phyloP scores from a whole-genome alignment of 2,797 vertebrate genomes.

The Rhadinocentrus ornatus region DNA sequence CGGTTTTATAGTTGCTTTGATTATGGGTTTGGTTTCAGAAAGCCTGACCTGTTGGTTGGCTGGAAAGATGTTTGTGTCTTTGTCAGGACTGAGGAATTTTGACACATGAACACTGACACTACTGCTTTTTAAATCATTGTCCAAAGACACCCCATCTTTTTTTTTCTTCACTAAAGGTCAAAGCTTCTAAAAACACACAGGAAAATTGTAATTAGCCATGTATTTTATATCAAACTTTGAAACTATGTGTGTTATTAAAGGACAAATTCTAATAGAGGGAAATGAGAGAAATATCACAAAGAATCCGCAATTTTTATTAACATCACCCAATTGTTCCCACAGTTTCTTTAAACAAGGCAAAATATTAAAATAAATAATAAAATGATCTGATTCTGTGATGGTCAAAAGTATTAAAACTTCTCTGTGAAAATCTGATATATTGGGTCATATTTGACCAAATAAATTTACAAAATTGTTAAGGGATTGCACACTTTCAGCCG shows the following conservation, averaged over 20 bases:
- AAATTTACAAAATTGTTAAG: not conserved
- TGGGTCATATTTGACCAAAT: not conserved
- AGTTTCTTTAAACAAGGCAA: no score
- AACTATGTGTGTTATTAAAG: not conserved
- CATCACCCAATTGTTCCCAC: not conserved
- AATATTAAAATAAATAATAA: no score
- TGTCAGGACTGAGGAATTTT: slow-evolving; percentile 33
- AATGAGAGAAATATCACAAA: not conserved
- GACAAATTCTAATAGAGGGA: not conserved
- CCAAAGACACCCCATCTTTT: no score
- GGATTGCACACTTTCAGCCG: not conserved
- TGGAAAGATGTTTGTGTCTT: slow-evolving; percentile 45
- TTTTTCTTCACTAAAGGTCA: not conserved
- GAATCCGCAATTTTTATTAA: not conserved
- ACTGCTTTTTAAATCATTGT: not conserved
- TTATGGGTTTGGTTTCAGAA: slow-evolving; percentile 42
- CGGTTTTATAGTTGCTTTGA: slow-evolving; percentile 54
- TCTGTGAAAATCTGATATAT: not conserved
- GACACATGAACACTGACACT: slow-evolving; percentile 24
- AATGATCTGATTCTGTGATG: no score
- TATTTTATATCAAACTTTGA: not conserved
- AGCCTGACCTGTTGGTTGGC: slow-evolving; percentile 41
- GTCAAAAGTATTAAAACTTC: no score
- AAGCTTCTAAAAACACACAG: not conserved
- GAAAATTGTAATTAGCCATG: not conserved